phyloP scores from a whole-genome alignment of 2,888 invertebrate genomes.

The Catocala fraxini region DNA sequence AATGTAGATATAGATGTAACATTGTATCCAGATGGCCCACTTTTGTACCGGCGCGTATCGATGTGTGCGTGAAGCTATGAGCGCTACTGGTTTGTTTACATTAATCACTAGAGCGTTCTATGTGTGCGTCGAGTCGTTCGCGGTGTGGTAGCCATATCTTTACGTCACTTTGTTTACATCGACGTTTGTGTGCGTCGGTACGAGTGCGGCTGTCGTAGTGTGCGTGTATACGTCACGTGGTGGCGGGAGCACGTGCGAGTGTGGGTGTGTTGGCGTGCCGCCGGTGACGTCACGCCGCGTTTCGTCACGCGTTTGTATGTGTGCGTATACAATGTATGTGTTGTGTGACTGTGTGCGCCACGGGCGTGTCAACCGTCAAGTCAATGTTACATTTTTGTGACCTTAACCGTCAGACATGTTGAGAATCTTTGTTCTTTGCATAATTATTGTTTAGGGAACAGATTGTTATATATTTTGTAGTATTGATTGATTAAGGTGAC shows the following conservation, averaged over 20 bases:
- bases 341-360: slow-evolving; percentile 57
- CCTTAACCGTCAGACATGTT: slow-evolving; percentile 82
- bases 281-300: slow-evolving; percentile 77
- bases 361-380: slow-evolving; percentile 69
- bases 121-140: slow-evolving; percentile 65
- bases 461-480: slow-evolving; percentile 15
- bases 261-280: slow-evolving; percentile 84
- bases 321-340: slow-evolving; percentile 53
- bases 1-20: slow-evolving; percentile 13
- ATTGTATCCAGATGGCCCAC: slow-evolving; percentile 76
- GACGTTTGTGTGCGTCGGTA: slow-evolving; percentile 58
- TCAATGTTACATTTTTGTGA: slow-evolving; percentile 87
- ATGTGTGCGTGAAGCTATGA: slow-evolving; percentile 52
- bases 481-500: too few relatives aligned
- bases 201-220: slow-evolving; percentile 42
- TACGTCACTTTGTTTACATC: slow-evolving; percentile 86
- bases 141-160: slow-evolving; percentile 78
- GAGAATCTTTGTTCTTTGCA: slow-evolving; percentile 68
- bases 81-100: slow-evolving; percentile 83
- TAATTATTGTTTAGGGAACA: slow-evolving; percentile 44
- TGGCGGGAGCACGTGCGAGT: slow-evolving; percentile 66
- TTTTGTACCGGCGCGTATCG: slow-evolving; percentile 60
- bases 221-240: slow-evolving; percentile 73
- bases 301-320: slow-evolving; percentile 67
- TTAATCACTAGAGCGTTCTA: slow-evolving; percentile 66